Evolutionary conservation across 2,113 vertebrate genomes (phyloP), one percentile per base, ranked within the genome.

Genomic region (Thomomys bottae): DNA sequence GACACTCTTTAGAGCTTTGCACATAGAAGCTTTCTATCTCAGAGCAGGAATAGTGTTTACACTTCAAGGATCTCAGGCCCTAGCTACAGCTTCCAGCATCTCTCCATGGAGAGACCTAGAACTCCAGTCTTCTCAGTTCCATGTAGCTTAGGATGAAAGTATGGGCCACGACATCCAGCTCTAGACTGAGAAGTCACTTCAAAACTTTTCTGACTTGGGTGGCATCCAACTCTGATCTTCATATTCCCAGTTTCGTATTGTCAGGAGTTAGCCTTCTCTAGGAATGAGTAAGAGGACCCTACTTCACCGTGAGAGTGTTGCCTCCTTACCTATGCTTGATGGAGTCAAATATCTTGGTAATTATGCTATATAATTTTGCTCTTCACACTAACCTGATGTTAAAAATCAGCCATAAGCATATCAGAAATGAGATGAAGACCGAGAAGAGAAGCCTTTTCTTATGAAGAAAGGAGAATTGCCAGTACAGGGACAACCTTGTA

Each of bases 11-110:
- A 94, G 89, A 86, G 59, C 61, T 89, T 70, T 86, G 42, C 71
- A 95, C 80, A 93, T 93, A 84, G 93, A 95, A 94, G 87, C 76
- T n/a, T n/a, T n/a, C n/a, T n/a, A 75, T 96, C 86, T 96, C 95
- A 57, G 36, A 92, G 87, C 84, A 94, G 87, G 54, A 92, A 87
- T 90, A 87, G 77, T 81, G 59, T 95, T 97, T 96, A 94, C 78
- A 36, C 81, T 70, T 94, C 76, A 87, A 94, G n/a, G n/a, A n/a
- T n/a, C n/a, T n/a, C n/a, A n/a, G n/a, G n/a, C n/a, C n/a, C n/a
- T n/a, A n/a, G n/a, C n/a, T n/a, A n/a, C n/a, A n/a, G n/a, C n/a
- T n/a, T n/a, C n/a, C n/a, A n/a, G n/a, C n/a, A n/a, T n/a, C n/a
- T n/a, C n/a, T n/a, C n/a, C n/a, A n/a, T n/a, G n/a, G n/a, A n/a